Conservation (phyloP, 2,797 vertebrate species). For the Tangara arthus region DNA sequence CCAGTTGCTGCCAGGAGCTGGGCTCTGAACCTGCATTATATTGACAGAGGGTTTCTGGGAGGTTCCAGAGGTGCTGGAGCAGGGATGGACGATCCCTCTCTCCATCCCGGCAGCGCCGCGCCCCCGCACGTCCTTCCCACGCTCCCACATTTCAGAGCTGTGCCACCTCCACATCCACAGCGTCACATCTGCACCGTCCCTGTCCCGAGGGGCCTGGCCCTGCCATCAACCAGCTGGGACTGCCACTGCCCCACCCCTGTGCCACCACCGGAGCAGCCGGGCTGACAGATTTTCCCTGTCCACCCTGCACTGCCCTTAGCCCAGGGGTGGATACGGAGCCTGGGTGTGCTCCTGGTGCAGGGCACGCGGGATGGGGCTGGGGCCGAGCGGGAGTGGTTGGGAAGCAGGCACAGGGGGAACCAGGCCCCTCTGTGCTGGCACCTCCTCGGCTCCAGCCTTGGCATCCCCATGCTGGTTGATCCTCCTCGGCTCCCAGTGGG, state of each 20-base stretch:
- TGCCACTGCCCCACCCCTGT: neutral
- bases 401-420: accelerated
- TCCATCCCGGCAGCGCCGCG: neutral
- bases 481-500: neutral
- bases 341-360: accelerated
- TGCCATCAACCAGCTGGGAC: neutral
- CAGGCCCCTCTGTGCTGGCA: neutral
- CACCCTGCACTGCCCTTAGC: accelerated
- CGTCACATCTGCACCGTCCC: neutral
- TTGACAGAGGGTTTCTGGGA: neutral
- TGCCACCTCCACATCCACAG: constrained; percentile 1
- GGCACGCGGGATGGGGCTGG: accelerated
- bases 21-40: neutral
- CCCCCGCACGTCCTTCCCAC: neutral
- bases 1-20: neutral
- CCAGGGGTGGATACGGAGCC: neutral
- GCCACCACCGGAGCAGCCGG: neutral
- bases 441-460: neutral
- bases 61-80: neutral
- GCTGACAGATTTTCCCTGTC: neutral
- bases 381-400: neutral
- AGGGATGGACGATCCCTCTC: neutral
- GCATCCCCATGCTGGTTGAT: neutral
- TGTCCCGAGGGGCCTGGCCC: neutral
- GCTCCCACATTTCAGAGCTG: constrained; percentile 32